A percentile compares a stretch with the other conserved stretches of the same genome.
phyloP scores from a whole-genome alignment of 2,113 vertebrate genomes.

The Oryzias celebensis region DNA sequence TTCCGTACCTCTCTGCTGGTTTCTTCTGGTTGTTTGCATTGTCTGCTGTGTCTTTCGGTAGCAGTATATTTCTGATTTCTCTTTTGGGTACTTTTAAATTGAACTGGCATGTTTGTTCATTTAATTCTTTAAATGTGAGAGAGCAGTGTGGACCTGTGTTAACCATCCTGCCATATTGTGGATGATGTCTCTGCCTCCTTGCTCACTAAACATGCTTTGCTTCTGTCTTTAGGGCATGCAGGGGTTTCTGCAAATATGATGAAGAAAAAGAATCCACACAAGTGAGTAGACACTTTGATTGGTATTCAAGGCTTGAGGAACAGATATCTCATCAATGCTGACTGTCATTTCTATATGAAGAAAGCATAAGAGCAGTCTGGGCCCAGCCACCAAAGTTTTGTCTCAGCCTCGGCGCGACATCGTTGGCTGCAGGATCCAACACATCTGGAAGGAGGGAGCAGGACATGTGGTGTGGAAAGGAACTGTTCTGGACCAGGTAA shows the following conservation, averaged over 20 bases:
- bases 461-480: slow-evolving; percentile 92
- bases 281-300: slow-evolving; percentile 75
- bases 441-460: slow-evolving; percentile 93
- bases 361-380: slow-evolving; percentile 88
- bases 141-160: too few relatives aligned
- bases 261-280: slow-evolving; percentile 95
- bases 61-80: too few relatives aligned
- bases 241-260: slow-evolving; percentile 94
- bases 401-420: slow-evolving; percentile 87
- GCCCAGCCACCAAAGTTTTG: slow-evolving; percentile 82
- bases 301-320: not conserved
- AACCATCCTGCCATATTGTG: too few relatives aligned
- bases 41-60: too few relatives aligned
- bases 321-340: not conserved
- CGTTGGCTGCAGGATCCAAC: slow-evolving; percentile 95
- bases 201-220: slow-evolving; percentile 28
- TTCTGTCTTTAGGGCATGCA: slow-evolving; percentile 81
- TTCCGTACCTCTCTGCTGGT: too few relatives aligned
- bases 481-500: slow-evolving; percentile 89
- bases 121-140: too few relatives aligned
- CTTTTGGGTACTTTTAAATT: too few relatives aligned
- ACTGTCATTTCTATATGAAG: slow-evolving; percentile 57
- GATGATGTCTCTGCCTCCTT: too few relatives aligned
- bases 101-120: too few relatives aligned
- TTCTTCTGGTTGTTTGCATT: too few relatives aligned